Evolutionary conservation across 2,113 vertebrate species (phyloP).

Genomic region (Epinephelus fuscoguttatus): DNA sequence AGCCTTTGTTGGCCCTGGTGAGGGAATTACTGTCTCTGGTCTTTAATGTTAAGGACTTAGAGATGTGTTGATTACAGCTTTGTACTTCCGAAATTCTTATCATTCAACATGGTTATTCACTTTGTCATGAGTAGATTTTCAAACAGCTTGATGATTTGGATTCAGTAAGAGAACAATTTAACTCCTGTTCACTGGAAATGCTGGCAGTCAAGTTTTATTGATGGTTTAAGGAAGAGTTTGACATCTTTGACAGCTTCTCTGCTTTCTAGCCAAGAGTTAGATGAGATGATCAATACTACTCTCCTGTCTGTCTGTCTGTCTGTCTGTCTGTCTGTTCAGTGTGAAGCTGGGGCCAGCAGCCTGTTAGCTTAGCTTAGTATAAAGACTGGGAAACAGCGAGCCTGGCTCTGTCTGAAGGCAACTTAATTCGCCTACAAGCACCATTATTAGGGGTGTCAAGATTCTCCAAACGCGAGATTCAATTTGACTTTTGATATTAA

Average conservation of each 20-base stretch:
- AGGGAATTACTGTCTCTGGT: slow-evolving; percentile 51
- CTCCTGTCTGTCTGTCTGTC: neutral
- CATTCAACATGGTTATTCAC: slow-evolving; percentile 18
- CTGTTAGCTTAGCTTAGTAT: neutral
- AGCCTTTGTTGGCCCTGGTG: slow-evolving; percentile 32
- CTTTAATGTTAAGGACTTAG: slow-evolving; percentile 59
- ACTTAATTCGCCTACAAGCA: too few species aligned
- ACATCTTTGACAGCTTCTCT: too few species aligned
- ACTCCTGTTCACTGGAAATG: neutral
- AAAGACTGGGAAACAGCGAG: neutral
- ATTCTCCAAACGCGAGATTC: too few species aligned
- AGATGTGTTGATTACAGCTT: slow-evolving; percentile 47
- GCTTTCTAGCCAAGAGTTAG: too few species aligned
- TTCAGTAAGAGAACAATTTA: neutral
- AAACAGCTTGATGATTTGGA: slow-evolving; percentile 19
- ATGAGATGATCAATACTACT: neutral
- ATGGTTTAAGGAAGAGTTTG: neutral
- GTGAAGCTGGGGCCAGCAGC: neutral
- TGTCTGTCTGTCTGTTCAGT: neutral
- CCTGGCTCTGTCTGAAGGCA: neutral
- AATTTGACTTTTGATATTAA: too few species aligned
- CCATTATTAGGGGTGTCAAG: too few species aligned
- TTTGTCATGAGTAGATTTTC: slow-evolving; percentile 37
- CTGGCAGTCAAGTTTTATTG: neutral
- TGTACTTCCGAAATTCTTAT: slow-evolving; percentile 36